Percentiles rank a stretch among this genome's conserved stretches.
Evolutionary conservation across 2,113 vertebrate species (phyloP).

Genomic region (Hucho hucho): DNA sequence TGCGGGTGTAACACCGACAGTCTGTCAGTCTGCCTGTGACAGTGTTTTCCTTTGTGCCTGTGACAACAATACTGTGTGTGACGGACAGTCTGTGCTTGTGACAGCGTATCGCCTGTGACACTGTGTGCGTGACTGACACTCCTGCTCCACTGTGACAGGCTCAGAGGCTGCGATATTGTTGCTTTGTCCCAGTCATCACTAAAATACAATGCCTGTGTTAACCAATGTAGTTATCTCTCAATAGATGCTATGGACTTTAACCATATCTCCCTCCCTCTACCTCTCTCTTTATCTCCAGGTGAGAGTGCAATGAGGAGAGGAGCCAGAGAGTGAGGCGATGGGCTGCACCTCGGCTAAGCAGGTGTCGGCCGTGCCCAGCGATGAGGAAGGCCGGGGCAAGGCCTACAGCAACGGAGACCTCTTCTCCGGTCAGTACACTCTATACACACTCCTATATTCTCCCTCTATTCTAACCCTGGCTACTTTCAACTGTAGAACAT

Average conservation of each 20-base stretch:
- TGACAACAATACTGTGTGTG: not conserved
- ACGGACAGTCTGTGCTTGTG: constrained; percentile 12
- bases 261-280: not conserved
- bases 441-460: constrained; percentile 74
- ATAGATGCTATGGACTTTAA: not conserved
- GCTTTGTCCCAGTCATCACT: not conserved
- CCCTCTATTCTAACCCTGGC: too few species aligned
- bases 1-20: constrained; percentile 2
- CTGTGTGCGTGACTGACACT: not conserved
- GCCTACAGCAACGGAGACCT: constrained; percentile 98
- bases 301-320: constrained; percentile 84
- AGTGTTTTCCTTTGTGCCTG: constrained; percentile 1
- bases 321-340: constrained; percentile 94
- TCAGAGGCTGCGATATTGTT: too few species aligned
- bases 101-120: constrained; percentile 1
- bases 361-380: constrained; percentile 98
- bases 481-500: not conserved
- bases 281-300: constrained; percentile 49
- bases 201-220: too few species aligned
- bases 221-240: not conserved
- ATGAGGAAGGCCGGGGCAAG: constrained; percentile 97
- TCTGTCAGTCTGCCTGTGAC: constrained; percentile 10
- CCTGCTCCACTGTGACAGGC: too few species aligned
- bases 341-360: constrained; percentile 99
- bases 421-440: constrained; percentile 72